Conservation (phyloP, 2,888 invertebrate species). For the Pseudolycoriella hygida region DNA sequence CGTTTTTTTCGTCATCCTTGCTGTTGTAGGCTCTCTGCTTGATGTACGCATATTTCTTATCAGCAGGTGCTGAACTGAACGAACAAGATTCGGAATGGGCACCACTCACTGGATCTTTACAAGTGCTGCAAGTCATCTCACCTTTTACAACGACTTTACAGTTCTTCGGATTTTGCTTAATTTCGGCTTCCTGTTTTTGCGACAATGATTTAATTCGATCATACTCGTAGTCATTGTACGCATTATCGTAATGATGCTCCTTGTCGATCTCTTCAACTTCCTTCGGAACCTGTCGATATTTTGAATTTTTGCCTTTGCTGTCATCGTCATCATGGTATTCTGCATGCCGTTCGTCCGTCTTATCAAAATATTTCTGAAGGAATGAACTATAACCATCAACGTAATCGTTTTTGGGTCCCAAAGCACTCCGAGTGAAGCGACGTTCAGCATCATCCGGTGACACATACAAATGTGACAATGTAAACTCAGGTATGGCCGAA, state of each 20-base stretch:
- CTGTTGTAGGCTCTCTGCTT: constrained; percentile 44
- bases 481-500: neutral
- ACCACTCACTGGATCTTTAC: constrained; percentile 54
- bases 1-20: constrained; percentile 24
- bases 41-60: constrained; percentile 49
- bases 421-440: neutral
- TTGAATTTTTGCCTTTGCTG: neutral
- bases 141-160: constrained; percentile 32
- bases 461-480: constrained; percentile 1
- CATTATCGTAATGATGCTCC: neutral
- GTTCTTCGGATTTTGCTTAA: constrained; percentile 41
- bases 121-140: constrained; percentile 49
- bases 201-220: constrained; percentile 40
- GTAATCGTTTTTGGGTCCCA: neutral
- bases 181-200: constrained; percentile 40
- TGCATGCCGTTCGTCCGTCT: neutral
- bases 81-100: constrained; percentile 66
- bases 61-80: constrained; percentile 54
- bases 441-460: constrained; percentile 2
- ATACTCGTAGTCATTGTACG: constrained; percentile 27
- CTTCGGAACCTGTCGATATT: neutral
- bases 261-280: neutral
- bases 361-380: constrained; percentile 2
- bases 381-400: constrained; percentile 6
- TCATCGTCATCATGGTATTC: constrained; percentile 4